These are phyloP conservation scores for Solea senegalensis DNA, from an alignment of 2,113 vertebrate species.

Conservation along the genomic window DNA sequence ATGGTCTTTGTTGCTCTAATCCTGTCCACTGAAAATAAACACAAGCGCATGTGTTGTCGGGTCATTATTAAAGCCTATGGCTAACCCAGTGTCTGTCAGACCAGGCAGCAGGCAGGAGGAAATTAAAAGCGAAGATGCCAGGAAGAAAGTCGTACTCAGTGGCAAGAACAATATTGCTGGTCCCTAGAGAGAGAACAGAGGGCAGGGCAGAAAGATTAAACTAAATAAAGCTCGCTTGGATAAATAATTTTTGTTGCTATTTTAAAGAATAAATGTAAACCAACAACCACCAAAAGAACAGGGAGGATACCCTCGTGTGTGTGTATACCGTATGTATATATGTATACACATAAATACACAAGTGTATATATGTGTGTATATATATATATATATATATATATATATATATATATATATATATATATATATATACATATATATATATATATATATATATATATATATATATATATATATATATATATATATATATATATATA, in stretches of 20 bases:
- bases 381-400: too few relatives aligned
- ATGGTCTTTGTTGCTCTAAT: constrained; percentile 50
- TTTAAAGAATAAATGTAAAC: constrained; percentile 7
- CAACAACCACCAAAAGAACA: background rate
- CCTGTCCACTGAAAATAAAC: constrained; percentile 50
- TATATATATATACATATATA: too few relatives aligned
- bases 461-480: too few relatives aligned
- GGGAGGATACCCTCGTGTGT: background rate
- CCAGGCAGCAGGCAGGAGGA: constrained; percentile 41
- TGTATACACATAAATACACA: too few relatives aligned
- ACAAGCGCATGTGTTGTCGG: constrained; percentile 47
- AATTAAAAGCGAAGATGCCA: constrained; percentile 58
- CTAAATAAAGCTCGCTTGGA: constrained; percentile 44
- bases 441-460: too few relatives aligned
- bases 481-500: too few relatives aligned
- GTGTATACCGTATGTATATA: too few relatives aligned
- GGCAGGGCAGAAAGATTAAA: constrained; percentile 31
- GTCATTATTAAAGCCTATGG: constrained; percentile 48
- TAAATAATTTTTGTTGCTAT: constrained; percentile 29
- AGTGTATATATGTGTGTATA: too few relatives aligned
- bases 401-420: too few relatives aligned
- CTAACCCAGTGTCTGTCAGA: constrained; percentile 22
- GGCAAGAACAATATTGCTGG: constrained; percentile 26
- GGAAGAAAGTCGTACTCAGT: constrained; percentile 32
- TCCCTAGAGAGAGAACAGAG: constrained; percentile 20